Conservation (phyloP, 2,888 invertebrate genomes). For the Chalcis sispes region DNA sequence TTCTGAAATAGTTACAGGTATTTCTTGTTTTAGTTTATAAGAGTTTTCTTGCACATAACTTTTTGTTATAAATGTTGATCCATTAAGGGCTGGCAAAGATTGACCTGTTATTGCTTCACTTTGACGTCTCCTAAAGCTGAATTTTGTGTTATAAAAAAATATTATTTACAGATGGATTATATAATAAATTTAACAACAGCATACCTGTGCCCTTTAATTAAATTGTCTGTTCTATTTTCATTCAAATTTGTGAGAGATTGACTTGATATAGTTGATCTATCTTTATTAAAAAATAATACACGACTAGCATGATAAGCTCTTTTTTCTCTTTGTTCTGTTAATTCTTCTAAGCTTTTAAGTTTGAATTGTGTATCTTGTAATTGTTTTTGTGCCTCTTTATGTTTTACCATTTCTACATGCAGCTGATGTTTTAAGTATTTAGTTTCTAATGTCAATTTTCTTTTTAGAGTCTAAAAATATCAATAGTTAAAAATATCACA, state of each 20-base stretch:
- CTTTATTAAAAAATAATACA: slow-evolving; percentile 54
- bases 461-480: slow-evolving; percentile 78
- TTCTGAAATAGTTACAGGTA: slow-evolving; percentile 59
- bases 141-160: neutral
- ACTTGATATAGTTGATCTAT: slow-evolving; percentile 58
- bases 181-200: neutral
- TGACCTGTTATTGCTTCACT: slow-evolving; percentile 31
- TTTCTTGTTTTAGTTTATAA: slow-evolving; percentile 7
- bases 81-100: slow-evolving; percentile 43
- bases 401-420: slow-evolving; percentile 82
- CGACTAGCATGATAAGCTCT: slow-evolving; percentile 67
- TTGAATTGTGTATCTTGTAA: slow-evolving; percentile 81
- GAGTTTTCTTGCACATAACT: slow-evolving; percentile 29
- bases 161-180: neutral
- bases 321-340: slow-evolving; percentile 79
- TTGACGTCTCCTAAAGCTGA: slow-evolving; percentile 31
- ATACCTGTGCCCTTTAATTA: slow-evolving; percentile 32
- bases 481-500: neutral
- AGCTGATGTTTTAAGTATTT: slow-evolving; percentile 86
- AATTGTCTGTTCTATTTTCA: slow-evolving; percentile 62
- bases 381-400: slow-evolving; percentile 83
- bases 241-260: slow-evolving; percentile 70
- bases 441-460: slow-evolving; percentile 83
- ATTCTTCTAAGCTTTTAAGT: slow-evolving; percentile 80
- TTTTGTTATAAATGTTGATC: neutral